These are phyloP conservation scores for Nephrotoma appendiculata DNA, from an alignment of 2,888 invertebrate species.

Conservation along the genomic window DNA sequence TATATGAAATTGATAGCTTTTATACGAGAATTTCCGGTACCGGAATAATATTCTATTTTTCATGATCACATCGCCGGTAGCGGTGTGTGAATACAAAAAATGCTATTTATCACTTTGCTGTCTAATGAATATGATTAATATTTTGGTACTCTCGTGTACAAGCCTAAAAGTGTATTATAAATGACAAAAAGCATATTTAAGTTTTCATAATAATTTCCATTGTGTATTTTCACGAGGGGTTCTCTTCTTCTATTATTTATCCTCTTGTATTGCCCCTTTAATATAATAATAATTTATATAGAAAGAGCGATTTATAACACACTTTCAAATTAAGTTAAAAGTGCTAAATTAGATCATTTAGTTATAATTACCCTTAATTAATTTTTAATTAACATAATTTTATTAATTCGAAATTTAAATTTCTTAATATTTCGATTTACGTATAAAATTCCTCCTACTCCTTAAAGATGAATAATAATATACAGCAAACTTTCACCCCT, in stretches of 20 bases:
- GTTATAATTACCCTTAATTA: not conserved
- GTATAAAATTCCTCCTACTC: not conserved
- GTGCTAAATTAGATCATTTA: not conserved
- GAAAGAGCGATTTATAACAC: not conserved
- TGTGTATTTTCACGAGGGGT: not conserved
- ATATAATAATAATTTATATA: not conserved
- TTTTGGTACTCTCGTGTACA: not conserved
- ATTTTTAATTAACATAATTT: not conserved
- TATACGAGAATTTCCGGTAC: not conserved
- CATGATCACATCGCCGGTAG: not conserved
- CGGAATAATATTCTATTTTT: not conserved
- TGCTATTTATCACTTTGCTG: not conserved
- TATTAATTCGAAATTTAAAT: not conserved
- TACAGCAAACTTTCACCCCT: not conserved
- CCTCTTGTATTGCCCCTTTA: not conserved
- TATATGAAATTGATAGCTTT: not conserved
- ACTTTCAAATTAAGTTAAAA: not conserved
- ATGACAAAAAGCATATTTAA: not conserved
- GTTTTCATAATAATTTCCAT: not conserved
- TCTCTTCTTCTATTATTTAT: not conserved
- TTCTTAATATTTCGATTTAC: not conserved
- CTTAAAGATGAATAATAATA: not conserved
- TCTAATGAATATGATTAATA: not conserved
- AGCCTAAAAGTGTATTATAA: not conserved
- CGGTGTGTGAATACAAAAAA: not conserved